phyloP scores from a whole-genome alignment of 64 coral and sea anemone genomes.

The Platygyra sinensis region DNA sequence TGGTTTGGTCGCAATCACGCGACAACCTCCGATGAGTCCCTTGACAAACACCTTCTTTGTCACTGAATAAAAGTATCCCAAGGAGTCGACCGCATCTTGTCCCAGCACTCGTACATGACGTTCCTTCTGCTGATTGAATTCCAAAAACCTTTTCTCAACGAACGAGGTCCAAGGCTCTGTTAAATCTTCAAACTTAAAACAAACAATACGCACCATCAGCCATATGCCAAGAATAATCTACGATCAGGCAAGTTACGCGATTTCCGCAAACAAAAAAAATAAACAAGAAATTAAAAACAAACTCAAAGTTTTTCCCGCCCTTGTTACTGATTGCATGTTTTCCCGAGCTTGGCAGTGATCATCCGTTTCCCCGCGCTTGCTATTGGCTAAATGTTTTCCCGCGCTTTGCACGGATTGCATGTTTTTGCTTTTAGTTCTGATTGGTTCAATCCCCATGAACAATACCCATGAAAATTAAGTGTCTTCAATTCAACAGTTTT shows the following conservation, averaged over 20 bases:
- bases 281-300: too few species aligned
- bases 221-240: too few species aligned
- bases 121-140: slow-evolving; percentile 18
- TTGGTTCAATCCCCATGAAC: too few species aligned
- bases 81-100: slow-evolving; percentile 29
- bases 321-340: neutral
- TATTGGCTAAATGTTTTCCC: neutral
- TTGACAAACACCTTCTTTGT: neutral
- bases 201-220: neutral
- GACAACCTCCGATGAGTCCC: slow-evolving; percentile 25
- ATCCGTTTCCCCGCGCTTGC: neutral
- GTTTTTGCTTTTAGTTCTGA: too few species aligned
- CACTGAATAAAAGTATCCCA: slow-evolving; percentile 36
- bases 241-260: too few species aligned
- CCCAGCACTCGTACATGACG: slow-evolving; percentile 52
- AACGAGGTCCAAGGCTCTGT: slow-evolving; percentile 11
- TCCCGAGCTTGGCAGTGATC: neutral
- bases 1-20: slow-evolving; percentile 47
- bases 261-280: too few species aligned
- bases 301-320: too few species aligned
- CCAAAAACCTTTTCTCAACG: slow-evolving; percentile 19
- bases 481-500: too few species aligned
- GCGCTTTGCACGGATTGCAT: neutral
- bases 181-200: slow-evolving; percentile 46
- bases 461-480: too few species aligned